Conservation (phyloP, 2,797 vertebrate genomes). For the Scomberomorus guttatus region DNA sequence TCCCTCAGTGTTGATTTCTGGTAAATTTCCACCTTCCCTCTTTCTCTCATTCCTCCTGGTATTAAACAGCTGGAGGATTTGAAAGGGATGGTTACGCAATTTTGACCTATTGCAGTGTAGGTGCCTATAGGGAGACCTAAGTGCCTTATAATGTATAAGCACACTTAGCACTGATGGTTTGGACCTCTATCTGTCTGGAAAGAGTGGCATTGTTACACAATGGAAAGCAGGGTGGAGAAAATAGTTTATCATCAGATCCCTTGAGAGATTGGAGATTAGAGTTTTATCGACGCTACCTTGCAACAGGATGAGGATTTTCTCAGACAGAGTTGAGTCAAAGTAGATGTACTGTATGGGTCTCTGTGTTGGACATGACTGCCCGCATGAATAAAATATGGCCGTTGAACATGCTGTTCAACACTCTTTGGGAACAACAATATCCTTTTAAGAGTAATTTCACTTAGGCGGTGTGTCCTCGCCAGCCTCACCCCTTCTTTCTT, state of each 20-base stretch:
- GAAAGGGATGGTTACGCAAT: constrained; percentile 60
- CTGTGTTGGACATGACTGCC: constrained; percentile 63
- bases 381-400: constrained; percentile 76
- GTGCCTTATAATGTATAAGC: constrained; percentile 63
- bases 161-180: constrained; percentile 53
- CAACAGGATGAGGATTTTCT: constrained; percentile 61
- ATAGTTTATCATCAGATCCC: constrained; percentile 63
- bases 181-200: constrained; percentile 43
- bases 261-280: constrained; percentile 67
- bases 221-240: constrained; percentile 59
- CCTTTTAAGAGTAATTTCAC: constrained; percentile 80
- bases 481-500: constrained; percentile 41
- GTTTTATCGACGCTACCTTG: constrained; percentile 60
- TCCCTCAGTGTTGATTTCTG: constrained; percentile 27
- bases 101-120: constrained; percentile 49
- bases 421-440: constrained; percentile 74
- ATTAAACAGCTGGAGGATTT: constrained; percentile 51
- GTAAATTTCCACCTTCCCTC: constrained; percentile 32
- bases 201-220: constrained; percentile 51
- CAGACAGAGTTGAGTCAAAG: constrained; percentile 51
- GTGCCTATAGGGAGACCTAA: constrained; percentile 49
- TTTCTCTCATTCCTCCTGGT: constrained; percentile 20
- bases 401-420: constrained; percentile 67
- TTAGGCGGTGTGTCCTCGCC: constrained; percentile 51
- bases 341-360: constrained; percentile 51